These are phyloP conservation scores for Meghimatium bilineatum DNA, from an alignment of 2,888 invertebrate species.

Conservation along the genomic window DNA sequence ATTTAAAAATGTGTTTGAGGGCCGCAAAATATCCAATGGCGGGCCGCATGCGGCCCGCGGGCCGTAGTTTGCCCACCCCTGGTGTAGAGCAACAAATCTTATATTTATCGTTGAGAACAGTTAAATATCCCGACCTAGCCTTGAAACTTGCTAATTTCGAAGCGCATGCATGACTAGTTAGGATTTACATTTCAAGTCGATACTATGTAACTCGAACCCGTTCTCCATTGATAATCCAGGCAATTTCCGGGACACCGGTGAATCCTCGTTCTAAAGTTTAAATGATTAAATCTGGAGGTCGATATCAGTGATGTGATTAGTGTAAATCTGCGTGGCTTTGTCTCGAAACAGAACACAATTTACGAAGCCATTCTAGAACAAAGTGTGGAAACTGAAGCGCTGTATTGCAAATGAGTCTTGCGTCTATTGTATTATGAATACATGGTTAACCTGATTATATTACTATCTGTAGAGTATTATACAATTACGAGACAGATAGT, in stretches of 20 bases:
- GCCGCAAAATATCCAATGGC: too few relatives aligned
- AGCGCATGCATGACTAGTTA: neutral
- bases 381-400: neutral
- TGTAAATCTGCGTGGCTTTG: neutral
- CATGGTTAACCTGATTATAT: too few relatives aligned
- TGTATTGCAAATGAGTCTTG: neutral
- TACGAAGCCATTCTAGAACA: neutral
- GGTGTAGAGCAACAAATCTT: too few relatives aligned
- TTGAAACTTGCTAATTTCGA: conserved; percentile 17
- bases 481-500: too few relatives aligned
- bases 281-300: conserved; percentile 20
- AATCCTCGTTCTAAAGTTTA: conserved; percentile 24
- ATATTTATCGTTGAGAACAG: neutral
- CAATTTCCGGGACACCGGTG: conserved; percentile 26
- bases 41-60: too few relatives aligned
- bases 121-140: neutral
- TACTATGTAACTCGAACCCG: neutral
- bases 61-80: too few relatives aligned
- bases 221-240: neutral
- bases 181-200: conserved; percentile 15
- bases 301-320: neutral
- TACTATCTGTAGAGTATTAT: too few relatives aligned
- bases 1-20: too few relatives aligned
- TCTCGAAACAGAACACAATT: neutral
- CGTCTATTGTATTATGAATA: neutral